A percentile compares a stretch with the other conserved stretches of the same genome.
Evolutionary conservation across 1,140 invertebrate genomes (phyloP).

Genomic region (Capitella teleta): DNA sequence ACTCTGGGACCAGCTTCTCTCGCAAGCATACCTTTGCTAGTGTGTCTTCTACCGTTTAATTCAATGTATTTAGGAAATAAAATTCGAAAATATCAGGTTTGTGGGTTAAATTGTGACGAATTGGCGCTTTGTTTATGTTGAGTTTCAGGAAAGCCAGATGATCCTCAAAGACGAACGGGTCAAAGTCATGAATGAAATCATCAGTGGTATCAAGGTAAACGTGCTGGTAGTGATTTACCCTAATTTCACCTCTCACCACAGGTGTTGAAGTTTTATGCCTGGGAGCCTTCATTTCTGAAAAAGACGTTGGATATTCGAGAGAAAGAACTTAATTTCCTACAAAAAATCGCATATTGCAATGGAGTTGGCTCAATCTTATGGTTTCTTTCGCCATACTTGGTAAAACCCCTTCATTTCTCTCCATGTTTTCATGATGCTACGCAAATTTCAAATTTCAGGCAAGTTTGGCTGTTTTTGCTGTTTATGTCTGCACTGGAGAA

Average conservation of each 20-base stretch:
- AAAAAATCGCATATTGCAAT: slow-evolving; percentile 31
- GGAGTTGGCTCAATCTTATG: slow-evolving; percentile 77
- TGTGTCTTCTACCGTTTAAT: slow-evolving; percentile 55
- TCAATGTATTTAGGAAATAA: slow-evolving; percentile 68
- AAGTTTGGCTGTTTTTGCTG: slow-evolving; percentile 34
- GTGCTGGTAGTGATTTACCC: not conserved
- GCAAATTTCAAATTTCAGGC: slow-evolving; percentile 8
- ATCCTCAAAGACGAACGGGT: slow-evolving; percentile 46
- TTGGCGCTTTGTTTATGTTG: not conserved
- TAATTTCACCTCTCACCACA: not conserved
- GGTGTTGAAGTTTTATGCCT: slow-evolving; percentile 24
- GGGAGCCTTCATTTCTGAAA: slow-evolving; percentile 34
- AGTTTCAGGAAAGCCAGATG: slow-evolving; percentile 29
- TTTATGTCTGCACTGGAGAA: slow-evolving; percentile 42
- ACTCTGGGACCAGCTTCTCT: slow-evolving; percentile 42
- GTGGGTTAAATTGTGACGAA: not conserved
- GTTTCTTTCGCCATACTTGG: slow-evolving; percentile 84
- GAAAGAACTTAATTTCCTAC: slow-evolving; percentile 39
- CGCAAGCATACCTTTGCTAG: slow-evolving; percentile 30
- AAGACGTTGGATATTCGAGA: slow-evolving; percentile 25
- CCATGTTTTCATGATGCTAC: not conserved
- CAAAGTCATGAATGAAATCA: slow-evolving; percentile 33
- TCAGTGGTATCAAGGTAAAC: slow-evolving; percentile 33
- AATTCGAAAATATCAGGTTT: slow-evolving; percentile 49
- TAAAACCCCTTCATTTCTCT: slow-evolving; percentile 4